phyloP scores from a whole-genome alignment of 2,113 vertebrate species.

The Oncorhynchus kisutch region DNA sequence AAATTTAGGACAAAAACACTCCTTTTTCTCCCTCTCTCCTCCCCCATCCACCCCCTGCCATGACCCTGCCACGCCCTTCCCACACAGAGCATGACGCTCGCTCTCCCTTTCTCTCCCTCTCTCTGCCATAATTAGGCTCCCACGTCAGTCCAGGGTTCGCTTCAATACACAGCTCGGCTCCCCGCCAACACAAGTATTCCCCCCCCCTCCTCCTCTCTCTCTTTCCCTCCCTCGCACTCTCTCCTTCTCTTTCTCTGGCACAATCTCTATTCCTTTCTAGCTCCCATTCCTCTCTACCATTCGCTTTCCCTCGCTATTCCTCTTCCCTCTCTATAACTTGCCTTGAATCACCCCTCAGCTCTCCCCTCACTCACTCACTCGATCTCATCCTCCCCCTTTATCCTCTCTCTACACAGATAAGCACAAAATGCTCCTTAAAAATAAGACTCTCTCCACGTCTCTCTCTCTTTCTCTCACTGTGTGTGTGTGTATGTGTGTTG shows the following conservation, averaged over 20 bases:
- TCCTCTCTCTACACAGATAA: slow-evolving; percentile 57
- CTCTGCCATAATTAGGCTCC: slow-evolving; percentile 72
- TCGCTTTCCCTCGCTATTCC: neutral
- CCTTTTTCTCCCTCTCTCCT: too few relatives aligned
- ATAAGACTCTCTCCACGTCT: too few relatives aligned
- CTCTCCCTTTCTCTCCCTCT: slow-evolving; percentile 36
- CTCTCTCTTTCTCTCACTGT: neutral
- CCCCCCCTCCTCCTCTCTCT: slow-evolving; percentile 9
- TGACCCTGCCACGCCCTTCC: slow-evolving; percentile 48
- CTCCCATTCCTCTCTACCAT: slow-evolving; percentile 4
- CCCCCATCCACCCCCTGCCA: slow-evolving; percentile 49
- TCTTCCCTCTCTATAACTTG: neutral
- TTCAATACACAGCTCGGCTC: slow-evolving; percentile 71
- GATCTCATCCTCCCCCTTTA: slow-evolving; percentile 38
- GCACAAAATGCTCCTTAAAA: slow-evolving; percentile 71
- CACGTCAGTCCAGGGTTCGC: slow-evolving; percentile 67
- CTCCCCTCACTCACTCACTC: slow-evolving; percentile 21
- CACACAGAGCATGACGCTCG: slow-evolving; percentile 61
- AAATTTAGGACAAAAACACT: slow-evolving; percentile 42
- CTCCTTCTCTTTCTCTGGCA: too few relatives aligned
- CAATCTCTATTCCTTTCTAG: too few relatives aligned
- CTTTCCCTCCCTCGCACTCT: neutral
- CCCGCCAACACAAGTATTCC: slow-evolving; percentile 60
- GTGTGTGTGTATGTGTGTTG: neutral
- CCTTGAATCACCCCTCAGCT: slow-evolving; percentile 31